Base-by-base conservation (phyloP, 2,888 invertebrate species). In the Drosophila lacicola region DNA sequence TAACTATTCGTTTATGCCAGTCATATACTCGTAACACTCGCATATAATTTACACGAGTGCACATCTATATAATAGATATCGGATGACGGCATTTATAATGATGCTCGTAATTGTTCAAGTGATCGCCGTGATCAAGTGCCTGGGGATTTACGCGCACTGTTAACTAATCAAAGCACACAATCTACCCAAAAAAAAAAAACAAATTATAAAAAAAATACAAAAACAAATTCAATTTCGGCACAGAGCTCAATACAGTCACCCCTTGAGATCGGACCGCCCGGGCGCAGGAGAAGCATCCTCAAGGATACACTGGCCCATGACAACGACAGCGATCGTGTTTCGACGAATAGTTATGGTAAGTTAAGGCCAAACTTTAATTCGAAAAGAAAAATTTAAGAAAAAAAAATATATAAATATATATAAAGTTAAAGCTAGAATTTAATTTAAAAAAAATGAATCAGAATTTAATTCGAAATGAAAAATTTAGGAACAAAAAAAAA, bases 241-340 rank as follows among this genome's bases (percentile, higher is more conserved):
- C 91, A 94, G 84, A 93, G 93, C 66, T 93, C 94, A 45, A 94
- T 94, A 89, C 91, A 92, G 56, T 92, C 92, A 6, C 94, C 94
- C 73, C 90, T 94, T 50, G 95, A 95, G 90, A 94, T 95, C 71
- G 96, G 95, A 66, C 95, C 96, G 19, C 95, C 95, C 8, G 80
- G 70, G 64, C 93, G 96, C 80, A 94, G 95, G 76, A 95, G 95
- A 90, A 95, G 95, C 91, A 95, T 95, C 85, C 93, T 96, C 51
- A 94, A 95, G 90, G 95, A 95, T 90, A 93, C 94, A 1, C 51
- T 66, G 19, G 75, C 88, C 6, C 79, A 88, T 63, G 92, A 93
- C 60, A 91, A 88, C 69, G 93, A 93, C 71, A 91, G 92, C 42
- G 89, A 93, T 76, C 92, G 92, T 71, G 91, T 90, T 58, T 92